A percentile compares a stretch with the other conserved stretches of the same genome.
These are phyloP conservation scores for Girardinus metallicus DNA, from an alignment of 2,797 vertebrate genomes.

Conservation along the genomic window DNA sequence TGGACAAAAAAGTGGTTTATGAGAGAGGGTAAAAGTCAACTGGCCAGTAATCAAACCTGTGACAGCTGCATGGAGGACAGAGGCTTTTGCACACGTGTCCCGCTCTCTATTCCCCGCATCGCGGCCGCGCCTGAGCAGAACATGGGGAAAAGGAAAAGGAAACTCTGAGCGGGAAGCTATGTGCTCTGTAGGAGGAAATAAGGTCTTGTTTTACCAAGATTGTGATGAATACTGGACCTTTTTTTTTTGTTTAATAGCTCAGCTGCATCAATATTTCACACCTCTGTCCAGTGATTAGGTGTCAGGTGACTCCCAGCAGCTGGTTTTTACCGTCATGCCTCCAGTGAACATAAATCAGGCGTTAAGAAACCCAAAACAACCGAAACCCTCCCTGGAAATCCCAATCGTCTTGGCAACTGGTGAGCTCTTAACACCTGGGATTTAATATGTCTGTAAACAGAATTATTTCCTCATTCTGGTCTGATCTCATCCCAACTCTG, in stretches of 20 bases:
- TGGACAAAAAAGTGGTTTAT: too few species aligned
- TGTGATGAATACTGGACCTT: not conserved
- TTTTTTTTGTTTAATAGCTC: not conserved
- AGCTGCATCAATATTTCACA: not conserved
- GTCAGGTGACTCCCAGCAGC: not conserved
- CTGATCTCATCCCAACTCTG: not conserved
- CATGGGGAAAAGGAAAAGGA: not conserved
- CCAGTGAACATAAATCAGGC: not conserved
- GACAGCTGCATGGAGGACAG: too few species aligned
- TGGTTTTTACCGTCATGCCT: not conserved
- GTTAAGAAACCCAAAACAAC: too few species aligned
- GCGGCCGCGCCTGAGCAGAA: too few species aligned
- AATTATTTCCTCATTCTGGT: not conserved
- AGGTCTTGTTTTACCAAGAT: not conserved
- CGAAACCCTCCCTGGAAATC: too few species aligned
- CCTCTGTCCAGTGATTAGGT: not conserved
- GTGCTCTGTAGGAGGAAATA: not conserved
- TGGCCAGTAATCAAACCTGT: too few species aligned
- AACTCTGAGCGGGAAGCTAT: not conserved
- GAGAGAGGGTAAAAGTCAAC: too few species aligned
- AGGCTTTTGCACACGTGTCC: too few species aligned
- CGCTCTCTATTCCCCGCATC: too few species aligned
- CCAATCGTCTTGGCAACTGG: not conserved
- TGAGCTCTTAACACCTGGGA: not conserved
- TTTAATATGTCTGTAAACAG: not conserved